phyloP scores from a whole-genome alignment of 2,888 invertebrate species.

The Drosophila atroscutellata region DNA sequence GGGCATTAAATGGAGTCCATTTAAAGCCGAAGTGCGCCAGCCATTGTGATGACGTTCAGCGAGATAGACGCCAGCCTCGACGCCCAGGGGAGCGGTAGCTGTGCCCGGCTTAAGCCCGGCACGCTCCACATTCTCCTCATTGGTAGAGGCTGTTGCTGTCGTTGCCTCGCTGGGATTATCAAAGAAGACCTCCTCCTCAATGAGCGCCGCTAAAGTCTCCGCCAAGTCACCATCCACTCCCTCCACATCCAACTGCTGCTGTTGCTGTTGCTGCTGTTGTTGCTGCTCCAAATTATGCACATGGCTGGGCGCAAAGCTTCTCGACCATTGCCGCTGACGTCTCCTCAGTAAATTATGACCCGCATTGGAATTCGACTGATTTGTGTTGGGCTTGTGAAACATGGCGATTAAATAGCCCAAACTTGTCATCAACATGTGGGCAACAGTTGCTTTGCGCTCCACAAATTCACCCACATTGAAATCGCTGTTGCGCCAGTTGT shows the following conservation, averaged over 20 bases:
- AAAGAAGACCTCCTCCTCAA: slow-evolving; percentile 87
- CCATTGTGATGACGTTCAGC: slow-evolving; percentile 82
- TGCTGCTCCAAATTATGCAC: slow-evolving; percentile 46
- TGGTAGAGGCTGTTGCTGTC: background rate
- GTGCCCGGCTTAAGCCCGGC: background rate
- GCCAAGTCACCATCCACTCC: slow-evolving; percentile 18
- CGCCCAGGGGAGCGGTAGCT: slow-evolving; percentile 30
- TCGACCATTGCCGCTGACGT: slow-evolving; percentile 87
- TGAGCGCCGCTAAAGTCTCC: slow-evolving; percentile 82
- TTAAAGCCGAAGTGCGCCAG: slow-evolving; percentile 82
- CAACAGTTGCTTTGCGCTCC: slow-evolving; percentile 84
- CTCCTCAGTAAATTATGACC: slow-evolving; percentile 24
- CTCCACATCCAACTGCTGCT: slow-evolving; percentile 63
- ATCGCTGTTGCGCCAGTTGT: slow-evolving; percentile 49
- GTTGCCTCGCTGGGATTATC: slow-evolving; percentile 76
- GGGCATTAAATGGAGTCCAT: slow-evolving; percentile 44
- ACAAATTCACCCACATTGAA: slow-evolving; percentile 83
- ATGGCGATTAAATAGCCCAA: slow-evolving; percentile 85
- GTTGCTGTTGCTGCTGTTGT: background rate
- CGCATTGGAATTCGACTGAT: background rate
- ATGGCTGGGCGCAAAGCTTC: slow-evolving; percentile 89
- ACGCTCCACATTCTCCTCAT: slow-evolving; percentile 2
- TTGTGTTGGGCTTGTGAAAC: slow-evolving; percentile 85
- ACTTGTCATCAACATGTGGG: slow-evolving; percentile 83
- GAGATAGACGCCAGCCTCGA: slow-evolving; percentile 74